Percentiles rank a stretch among this genome's conserved stretches.
Conservation (phyloP, 2,888 invertebrate genomes). For the Thecophora atra region DNA sequence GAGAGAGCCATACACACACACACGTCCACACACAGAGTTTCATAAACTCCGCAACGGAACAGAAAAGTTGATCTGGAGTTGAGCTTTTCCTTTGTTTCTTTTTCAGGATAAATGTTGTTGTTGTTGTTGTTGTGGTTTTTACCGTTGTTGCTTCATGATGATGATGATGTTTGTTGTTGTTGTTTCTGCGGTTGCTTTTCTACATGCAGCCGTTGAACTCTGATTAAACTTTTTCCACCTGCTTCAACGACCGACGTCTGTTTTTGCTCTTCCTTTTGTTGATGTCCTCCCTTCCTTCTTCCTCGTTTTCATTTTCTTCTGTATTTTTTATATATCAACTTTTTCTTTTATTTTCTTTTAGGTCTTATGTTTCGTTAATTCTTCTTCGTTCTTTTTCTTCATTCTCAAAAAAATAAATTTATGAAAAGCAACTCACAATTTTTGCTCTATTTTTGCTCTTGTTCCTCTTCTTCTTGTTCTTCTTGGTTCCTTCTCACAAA, state of each 20-base stretch:
- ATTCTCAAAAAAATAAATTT: too few species aligned
- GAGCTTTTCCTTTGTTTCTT: background rate
- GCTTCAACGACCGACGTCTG: too few species aligned
- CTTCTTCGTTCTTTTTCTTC: too few species aligned
- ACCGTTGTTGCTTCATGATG: background rate
- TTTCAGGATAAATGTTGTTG: background rate
- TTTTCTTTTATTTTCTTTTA: too few species aligned
- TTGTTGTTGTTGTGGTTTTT: background rate
- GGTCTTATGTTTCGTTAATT: too few species aligned
- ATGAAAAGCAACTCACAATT: too few species aligned
- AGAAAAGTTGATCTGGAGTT: conserved; percentile 1
- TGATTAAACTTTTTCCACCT: background rate
- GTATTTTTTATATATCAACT: background rate
- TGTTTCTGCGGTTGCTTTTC: background rate
- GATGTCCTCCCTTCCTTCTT: too few species aligned
- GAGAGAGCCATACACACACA: background rate
- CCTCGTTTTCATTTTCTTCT: background rate
- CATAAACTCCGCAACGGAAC: background rate
- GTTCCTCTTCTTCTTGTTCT: too few species aligned
- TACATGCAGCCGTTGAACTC: background rate
- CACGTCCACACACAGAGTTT: background rate
- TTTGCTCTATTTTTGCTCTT: too few species aligned
- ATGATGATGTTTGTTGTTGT: background rate
- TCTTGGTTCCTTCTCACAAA: too few species aligned
- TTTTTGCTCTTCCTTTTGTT: too few species aligned